Base-by-base conservation (phyloP, 1,140 invertebrate genomes). In the Eulimnadia texana region DNA sequence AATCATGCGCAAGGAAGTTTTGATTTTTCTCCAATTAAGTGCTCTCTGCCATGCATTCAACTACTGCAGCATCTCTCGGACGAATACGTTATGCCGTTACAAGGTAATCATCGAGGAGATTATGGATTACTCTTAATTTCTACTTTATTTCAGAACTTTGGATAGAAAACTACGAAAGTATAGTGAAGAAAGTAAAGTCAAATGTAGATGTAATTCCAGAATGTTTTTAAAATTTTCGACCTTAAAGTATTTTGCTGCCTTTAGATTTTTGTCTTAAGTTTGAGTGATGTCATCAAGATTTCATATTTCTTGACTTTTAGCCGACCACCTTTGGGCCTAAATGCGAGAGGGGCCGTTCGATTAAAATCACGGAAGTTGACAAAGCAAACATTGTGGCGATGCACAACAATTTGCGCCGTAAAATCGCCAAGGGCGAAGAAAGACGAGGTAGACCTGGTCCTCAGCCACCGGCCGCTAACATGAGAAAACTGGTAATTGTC, bases 401-500 rank as follows among this genome's bases (percentile, higher is more conserved):
- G 22, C 63, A 64, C 33, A 64, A 64, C 50, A 25, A 55, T 24
- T 28, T 55, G 19, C 27, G 63, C 19, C 59, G 63, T 9, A 24
- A 47, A n/a, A 58, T 64, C 16, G 63, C 63, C 3, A n/a, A 47
- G 16, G 63, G 63, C 13, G 25, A 42, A 1, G 63, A 64, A 20
- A 62, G 2, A 6, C 50, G 50, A 2, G 63, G 63, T 9, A 24
- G 11, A 22, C 58, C 58, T 49, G 63, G 63, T 3, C 63, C 63
- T 49, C 63, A 64, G 55, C 58, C 33, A 11, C 29, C 58, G 2
- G 63, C 63, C 23, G 42, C 58, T 19, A 61, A 64, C 50, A 62
- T 64, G 63, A 60, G 50, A 25, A 25, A 51, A 10, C 22, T 64
- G 19, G 63, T 64, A 63, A 58, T 16, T n/a, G n/a, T n/a, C n/a